Percentiles rank a stretch among this genome's conserved stretches.
phyloP scores from a whole-genome alignment of 2,888 invertebrate species.

The Dastarcus helophoroides region DNA sequence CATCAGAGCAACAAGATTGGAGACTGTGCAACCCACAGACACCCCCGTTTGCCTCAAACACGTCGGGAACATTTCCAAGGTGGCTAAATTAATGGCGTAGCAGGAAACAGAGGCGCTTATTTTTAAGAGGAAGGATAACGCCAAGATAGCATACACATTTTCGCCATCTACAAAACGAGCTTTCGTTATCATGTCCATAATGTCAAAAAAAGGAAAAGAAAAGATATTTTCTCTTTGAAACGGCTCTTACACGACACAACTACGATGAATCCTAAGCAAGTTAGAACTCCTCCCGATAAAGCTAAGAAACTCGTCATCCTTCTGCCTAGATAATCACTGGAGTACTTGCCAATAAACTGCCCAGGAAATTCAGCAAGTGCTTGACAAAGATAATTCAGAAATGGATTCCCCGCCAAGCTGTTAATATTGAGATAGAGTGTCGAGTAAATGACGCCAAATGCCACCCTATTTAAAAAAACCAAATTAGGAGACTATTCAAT shows the following conservation, averaged over 20 bases:
- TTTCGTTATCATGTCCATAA: too few relatives aligned
- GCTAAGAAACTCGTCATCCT: conserved; percentile 39
- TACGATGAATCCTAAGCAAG: too few relatives aligned
- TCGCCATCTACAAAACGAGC: too few relatives aligned
- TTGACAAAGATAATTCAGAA: conserved; percentile 52
- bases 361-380: conserved; percentile 52
- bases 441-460: too few relatives aligned
- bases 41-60: conserved; percentile 53
- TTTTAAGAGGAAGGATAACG: too few relatives aligned
- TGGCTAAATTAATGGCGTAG: conserved; percentile 47
- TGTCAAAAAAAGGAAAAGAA: too few relatives aligned
- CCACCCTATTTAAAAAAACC: too few relatives aligned
- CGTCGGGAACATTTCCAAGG: conserved; percentile 56
- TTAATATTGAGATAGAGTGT: conserved; percentile 43
- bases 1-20: conserved; percentile 43
- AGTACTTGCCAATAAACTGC: conserved; percentile 43
- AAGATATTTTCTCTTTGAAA: too few relatives aligned
- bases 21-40: conserved; percentile 45
- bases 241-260: too few relatives aligned
- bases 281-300: conserved; percentile 34
- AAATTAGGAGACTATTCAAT: too few relatives aligned
- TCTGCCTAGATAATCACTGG: conserved; percentile 42
- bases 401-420: conserved; percentile 48
- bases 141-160: too few relatives aligned
- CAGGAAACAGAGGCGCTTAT: too few relatives aligned